Evolutionary conservation across 1,140 invertebrate genomes (phyloP).

Genomic region (Holcopasites calliopsidis): DNA sequence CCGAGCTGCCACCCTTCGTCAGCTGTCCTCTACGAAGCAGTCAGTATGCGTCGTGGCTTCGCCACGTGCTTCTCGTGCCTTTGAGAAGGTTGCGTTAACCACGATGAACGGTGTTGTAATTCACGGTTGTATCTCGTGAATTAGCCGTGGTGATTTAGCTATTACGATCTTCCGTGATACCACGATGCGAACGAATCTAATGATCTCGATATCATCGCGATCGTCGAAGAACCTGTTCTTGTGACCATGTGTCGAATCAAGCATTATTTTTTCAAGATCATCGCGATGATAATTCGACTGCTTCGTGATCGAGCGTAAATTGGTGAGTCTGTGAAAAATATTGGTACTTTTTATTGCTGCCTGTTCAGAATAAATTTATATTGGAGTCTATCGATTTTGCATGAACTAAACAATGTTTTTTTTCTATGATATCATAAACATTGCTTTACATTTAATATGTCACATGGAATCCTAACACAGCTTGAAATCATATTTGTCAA

Average conservation of each 20-base stretch:
- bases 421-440: too few species aligned
- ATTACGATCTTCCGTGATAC: too few species aligned
- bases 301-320: background rate
- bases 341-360: background rate
- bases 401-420: too few species aligned
- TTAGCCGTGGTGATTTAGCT: background rate
- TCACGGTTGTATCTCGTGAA: background rate
- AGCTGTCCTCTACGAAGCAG: constrained; percentile 72
- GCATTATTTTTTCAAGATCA: background rate
- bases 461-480: too few species aligned
- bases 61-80: constrained; percentile 74
- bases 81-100: background rate
- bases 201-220: background rate
- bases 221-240: background rate
- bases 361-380: too few species aligned
- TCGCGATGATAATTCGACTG: background rate
- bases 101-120: background rate
- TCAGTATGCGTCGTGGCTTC: constrained; percentile 74
- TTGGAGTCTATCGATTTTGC: too few species aligned
- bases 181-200: background rate
- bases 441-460: too few species aligned
- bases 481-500: too few species aligned
- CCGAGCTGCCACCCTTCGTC: constrained; percentile 65
- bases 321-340: constrained; percentile 1
- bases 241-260: constrained; percentile 15